Evolutionary conservation across 2,113 vertebrate genomes (phyloP), one percentile per base, ranked within the genome.

Genomic region (Fulmarus glacialis): DNA sequence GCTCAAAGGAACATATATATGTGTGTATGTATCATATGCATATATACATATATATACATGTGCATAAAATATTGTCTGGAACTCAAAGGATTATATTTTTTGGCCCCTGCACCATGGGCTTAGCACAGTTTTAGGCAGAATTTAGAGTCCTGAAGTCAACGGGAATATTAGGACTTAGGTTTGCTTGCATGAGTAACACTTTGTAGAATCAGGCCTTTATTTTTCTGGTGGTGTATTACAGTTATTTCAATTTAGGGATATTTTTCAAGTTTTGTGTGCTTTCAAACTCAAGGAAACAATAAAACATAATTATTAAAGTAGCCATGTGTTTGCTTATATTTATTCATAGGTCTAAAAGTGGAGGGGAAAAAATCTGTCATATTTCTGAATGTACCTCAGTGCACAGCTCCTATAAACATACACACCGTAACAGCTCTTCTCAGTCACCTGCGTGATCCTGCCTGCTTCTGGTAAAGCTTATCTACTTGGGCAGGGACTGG

Each of bases 261-360:
- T 73, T 82, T 73, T 67, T 36, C 52, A 63, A 29, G 8, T 81
- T 58, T 40, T 93, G 30, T 47, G 18, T 87, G 42, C 52, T 92
- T 87, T 82, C 60, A 89, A 74, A 92, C 60, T 68, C 24, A 90
- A 94, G 20, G 24, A 88, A 95, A 90, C 15, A 97, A 96, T 98
- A 97, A 97, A 97, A 43, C 68, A 45, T 26, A 60, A 59, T 56
- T 79, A 81, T 56, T 87, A 40, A 87, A 89, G 70, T 45, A 29
- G 8, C 16, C 30, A 8, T 24, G 21, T n/a, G 50, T 85, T 90
- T 42, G 34, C 27, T 78, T 81, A 6, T 62, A 24, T 72, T 82
- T 75, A 50, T 91, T 95, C 20, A 59, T 68, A 40, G 6, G 3
- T 67, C 12, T 72, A 20, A 68, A 87, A 72, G 26, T 15, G 3